A percentile compares a stretch with the other conserved stretches of the same genome.
phyloP scores from a whole-genome alignment of 2,797 vertebrate genomes.

The Bradypodion pumilum region DNA sequence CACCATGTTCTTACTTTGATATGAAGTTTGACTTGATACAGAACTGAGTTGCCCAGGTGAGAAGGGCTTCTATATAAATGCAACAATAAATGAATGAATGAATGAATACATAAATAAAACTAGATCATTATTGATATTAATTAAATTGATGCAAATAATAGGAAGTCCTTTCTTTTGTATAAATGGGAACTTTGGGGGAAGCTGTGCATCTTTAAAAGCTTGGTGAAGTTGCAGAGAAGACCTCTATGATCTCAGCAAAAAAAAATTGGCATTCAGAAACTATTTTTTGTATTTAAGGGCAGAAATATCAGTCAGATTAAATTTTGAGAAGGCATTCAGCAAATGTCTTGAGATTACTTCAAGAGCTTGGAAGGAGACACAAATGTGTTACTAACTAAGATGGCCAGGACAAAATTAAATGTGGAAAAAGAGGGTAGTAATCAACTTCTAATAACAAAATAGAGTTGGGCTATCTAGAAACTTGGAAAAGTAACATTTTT shows the following conservation, averaged over 20 bases:
- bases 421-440: not conserved
- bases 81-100: no score
- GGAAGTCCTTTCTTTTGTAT: not conserved
- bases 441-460: not conserved
- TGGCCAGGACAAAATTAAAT: not conserved
- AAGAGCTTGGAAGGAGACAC: no score
- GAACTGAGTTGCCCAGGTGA: no score
- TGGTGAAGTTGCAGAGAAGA: not conserved
- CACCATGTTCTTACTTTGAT: no score
- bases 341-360: not conserved
- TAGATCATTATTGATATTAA: not conserved
- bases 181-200: not conserved
- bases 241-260: not conserved
- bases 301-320: not conserved
- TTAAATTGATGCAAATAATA: not conserved
- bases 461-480: not conserved
- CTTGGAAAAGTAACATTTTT: no score
- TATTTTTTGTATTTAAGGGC: not conserved
- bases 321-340: not conserved
- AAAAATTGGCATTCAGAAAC: not conserved
- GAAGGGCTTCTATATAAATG: no score
- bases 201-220: not conserved
- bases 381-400: not conserved
- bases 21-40: no score
- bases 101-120: no score